Percentiles rank a stretch among this genome's conserved stretches.
phyloP scores from a whole-genome alignment of 2,797 vertebrate genomes.

The Anniella stebbinsi region DNA sequence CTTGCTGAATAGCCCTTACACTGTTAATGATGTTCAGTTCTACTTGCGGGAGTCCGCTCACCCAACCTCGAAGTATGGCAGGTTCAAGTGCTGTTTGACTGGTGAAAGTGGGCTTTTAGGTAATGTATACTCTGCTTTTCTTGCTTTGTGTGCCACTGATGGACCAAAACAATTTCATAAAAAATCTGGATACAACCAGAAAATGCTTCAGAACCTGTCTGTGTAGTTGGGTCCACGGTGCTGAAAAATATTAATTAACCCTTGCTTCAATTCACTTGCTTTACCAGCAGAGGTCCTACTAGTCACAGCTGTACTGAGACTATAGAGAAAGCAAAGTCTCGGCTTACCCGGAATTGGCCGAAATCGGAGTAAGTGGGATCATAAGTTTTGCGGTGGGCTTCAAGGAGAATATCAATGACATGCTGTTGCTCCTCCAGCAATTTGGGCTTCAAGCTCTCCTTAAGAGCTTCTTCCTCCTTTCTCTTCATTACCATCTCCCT shows the following conservation, averaged over 20 bases:
- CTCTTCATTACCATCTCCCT: slow-evolving; percentile 93
- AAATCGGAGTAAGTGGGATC: slow-evolving; percentile 95
- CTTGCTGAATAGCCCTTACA: no score
- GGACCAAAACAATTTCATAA: no score
- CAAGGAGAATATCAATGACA: slow-evolving; percentile 88
- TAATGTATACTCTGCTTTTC: no score
- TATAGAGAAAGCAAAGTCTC: fast-evolving
- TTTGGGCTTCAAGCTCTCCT: slow-evolving; percentile 89
- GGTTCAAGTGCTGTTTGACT: no score
- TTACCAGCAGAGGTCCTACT: slow-evolving; percentile 33
- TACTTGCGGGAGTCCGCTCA: no score
- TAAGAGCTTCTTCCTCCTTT: slow-evolving; percentile 92
- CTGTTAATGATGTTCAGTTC: no score
- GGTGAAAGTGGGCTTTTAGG: no score
- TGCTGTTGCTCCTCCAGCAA: slow-evolving; percentile 91
- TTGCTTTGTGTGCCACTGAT: no score
- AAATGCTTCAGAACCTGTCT: no score
- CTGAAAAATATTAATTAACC: background rate
- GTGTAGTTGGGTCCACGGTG: no score
- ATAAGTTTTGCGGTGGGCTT: slow-evolving; percentile 95
- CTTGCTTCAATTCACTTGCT: background rate
- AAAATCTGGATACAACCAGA: no score
- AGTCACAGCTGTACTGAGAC: background rate
- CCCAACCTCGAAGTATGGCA: no score
- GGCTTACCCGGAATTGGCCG: slow-evolving; percentile 89